A percentile compares a stretch with the other conserved stretches of the same genome.
phyloP scores from a whole-genome alignment of 2,113 vertebrate genomes.

The Noturus placidus region DNA sequence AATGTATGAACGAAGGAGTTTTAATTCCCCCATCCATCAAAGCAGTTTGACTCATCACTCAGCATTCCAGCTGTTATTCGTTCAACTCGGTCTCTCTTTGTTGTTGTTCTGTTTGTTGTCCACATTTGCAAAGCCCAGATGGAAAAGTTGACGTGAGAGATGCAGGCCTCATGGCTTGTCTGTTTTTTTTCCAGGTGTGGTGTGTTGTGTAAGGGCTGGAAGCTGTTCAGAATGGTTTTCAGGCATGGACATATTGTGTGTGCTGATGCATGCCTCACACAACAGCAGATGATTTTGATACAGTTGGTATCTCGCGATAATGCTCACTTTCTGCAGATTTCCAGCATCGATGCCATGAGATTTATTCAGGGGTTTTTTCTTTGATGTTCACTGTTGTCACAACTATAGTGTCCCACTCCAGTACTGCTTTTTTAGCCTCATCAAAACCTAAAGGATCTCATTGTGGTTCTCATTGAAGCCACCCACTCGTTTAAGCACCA shows the following conservation, averaged over 20 bases:
- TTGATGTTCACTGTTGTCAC: background rate
- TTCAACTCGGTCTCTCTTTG: background rate
- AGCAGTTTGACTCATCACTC: background rate
- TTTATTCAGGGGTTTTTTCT: slow-evolving; percentile 30
- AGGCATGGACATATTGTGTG: slow-evolving; percentile 6
- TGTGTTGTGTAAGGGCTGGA: background rate
- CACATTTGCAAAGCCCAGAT: background rate
- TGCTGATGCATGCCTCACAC: slow-evolving; percentile 32
- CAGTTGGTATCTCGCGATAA: background rate
- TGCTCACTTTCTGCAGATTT: slow-evolving; percentile 41
- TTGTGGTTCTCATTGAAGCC: slow-evolving; percentile 23
- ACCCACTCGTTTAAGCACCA: slow-evolving; percentile 38
- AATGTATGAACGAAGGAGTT: background rate
- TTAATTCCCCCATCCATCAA: background rate
- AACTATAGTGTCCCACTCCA: slow-evolving; percentile 14
- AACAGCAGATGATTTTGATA: slow-evolving; percentile 30
- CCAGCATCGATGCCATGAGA: slow-evolving; percentile 27
- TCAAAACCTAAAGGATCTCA: slow-evolving; percentile 33
- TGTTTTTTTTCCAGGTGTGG: too few relatives aligned
- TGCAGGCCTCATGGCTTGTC: background rate
- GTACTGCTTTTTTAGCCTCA: slow-evolving; percentile 39
- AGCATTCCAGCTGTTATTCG: background rate
- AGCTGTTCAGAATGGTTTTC: background rate
- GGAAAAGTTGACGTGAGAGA: background rate
- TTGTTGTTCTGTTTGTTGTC: background rate